Conservation (phyloP, 1,140 invertebrate species). For the Hypothenemus hampei region DNA sequence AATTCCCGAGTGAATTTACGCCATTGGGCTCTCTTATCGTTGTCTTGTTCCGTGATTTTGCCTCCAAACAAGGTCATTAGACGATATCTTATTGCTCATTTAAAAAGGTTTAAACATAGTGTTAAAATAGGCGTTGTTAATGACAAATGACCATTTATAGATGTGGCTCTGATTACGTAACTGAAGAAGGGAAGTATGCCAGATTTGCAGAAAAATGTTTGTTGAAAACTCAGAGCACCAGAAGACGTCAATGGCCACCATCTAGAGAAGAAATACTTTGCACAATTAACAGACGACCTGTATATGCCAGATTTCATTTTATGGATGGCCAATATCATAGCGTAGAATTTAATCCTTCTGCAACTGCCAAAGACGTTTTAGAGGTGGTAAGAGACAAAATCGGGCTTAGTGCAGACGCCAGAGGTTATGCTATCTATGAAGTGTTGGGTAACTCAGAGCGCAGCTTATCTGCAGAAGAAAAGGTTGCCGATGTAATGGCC, state of each 20-base stretch:
- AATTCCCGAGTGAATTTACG: constrained; percentile 81
- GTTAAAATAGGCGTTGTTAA: too few relatives aligned
- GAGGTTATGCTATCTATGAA: constrained; percentile 58
- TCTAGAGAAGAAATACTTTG: constrained; percentile 90
- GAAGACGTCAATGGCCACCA: constrained; percentile 84
- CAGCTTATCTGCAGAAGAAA: constrained; percentile 77
- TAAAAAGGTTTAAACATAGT: constrained; percentile 56
- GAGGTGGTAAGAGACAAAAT: constrained; percentile 89
- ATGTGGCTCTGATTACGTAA: constrained; percentile 81
- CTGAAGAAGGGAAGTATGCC: constrained; percentile 92
- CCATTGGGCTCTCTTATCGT: constrained; percentile 88
- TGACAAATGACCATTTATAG: too few relatives aligned
- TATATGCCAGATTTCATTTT: constrained; percentile 88
- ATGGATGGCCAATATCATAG: constrained; percentile 94
- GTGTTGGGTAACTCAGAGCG: constrained; percentile 71
- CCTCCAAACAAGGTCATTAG: constrained; percentile 78
- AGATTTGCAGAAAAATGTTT: constrained; percentile 90
- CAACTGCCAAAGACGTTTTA: constrained; percentile 86
- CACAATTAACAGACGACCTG: constrained; percentile 82
- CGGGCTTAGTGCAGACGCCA: constrained; percentile 77
- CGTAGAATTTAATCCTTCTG: constrained; percentile 91
- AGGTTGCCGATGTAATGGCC: constrained; percentile 89
- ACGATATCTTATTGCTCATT: constrained; percentile 85
- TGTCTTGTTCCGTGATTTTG: constrained; percentile 82
- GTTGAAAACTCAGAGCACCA: constrained; percentile 77